Evolutionary conservation across 2,113 vertebrate species (phyloP).

Genomic region (Reinhardtius hippoglossoides): DNA sequence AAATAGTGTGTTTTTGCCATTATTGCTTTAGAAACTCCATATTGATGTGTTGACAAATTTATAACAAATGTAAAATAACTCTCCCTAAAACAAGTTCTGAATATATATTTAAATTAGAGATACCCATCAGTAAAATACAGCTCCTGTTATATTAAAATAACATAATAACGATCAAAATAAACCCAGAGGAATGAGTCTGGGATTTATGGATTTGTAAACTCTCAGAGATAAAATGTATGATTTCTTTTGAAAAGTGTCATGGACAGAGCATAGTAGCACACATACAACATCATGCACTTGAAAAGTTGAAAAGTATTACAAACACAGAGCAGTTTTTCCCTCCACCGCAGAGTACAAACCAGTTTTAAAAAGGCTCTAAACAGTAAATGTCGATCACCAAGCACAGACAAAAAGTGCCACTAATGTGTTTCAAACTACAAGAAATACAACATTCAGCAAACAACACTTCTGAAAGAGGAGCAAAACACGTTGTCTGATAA

Average conservation of each 20-base stretch:
- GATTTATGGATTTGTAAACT: slow-evolving; percentile 48
- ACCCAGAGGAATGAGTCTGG: neutral
- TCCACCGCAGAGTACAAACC: slow-evolving; percentile 82
- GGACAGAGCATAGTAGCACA: slow-evolving; percentile 43
- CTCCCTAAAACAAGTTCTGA: slow-evolving; percentile 3
- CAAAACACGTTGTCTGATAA: slow-evolving; percentile 70
- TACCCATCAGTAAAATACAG: slow-evolving; percentile 49
- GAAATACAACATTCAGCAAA: slow-evolving; percentile 75
- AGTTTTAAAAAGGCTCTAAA: slow-evolving; percentile 64
- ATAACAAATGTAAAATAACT: neutral
- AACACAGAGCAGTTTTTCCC: slow-evolving; percentile 61
- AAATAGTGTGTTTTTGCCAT: slow-evolving; percentile 4
- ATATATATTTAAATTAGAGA: slow-evolving; percentile 28
- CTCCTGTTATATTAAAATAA: slow-evolving; percentile 31
- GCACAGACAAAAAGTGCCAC: slow-evolving; percentile 64
- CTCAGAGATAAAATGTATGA: slow-evolving; percentile 30
- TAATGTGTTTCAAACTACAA: slow-evolving; percentile 50
- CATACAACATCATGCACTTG: slow-evolving; percentile 73
- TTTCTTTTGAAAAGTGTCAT: slow-evolving; percentile 23
- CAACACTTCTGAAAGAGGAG: slow-evolving; percentile 75
- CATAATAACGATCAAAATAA: slow-evolving; percentile 11
- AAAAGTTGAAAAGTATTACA: slow-evolving; percentile 79
- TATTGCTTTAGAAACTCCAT: slow-evolving; percentile 34
- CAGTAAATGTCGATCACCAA: slow-evolving; percentile 78
- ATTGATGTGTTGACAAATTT: slow-evolving; percentile 4